Percentiles rank a stretch among this genome's conserved stretches.
Conservation (phyloP, 2,113 vertebrate species). For the Fukomys damarensis region DNA sequence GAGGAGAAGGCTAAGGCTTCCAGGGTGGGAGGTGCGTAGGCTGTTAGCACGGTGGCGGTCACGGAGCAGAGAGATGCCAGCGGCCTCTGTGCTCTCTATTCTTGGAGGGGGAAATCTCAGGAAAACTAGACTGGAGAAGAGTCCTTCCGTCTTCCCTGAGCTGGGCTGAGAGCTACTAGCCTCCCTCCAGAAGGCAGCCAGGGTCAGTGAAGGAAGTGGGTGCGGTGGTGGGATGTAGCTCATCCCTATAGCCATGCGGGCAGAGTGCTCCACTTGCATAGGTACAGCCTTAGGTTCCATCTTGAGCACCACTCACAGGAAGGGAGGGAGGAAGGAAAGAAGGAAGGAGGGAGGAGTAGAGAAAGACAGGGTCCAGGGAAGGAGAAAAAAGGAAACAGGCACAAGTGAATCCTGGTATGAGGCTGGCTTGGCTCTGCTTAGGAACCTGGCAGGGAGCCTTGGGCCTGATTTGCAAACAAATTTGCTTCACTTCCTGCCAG, state of each 20-base stretch:
- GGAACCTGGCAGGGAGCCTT: conserved; percentile 57
- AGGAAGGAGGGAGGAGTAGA: not conserved
- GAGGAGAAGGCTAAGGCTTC: not conserved
- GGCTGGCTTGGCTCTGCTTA: conserved; percentile 52
- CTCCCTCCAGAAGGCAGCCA: not conserved
- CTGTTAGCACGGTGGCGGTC: not conserved
- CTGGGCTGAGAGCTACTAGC: not conserved
- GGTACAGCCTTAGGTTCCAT: not conserved
- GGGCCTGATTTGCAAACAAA: conserved; percentile 69
- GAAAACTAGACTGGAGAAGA: not conserved
- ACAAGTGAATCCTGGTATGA: fast-evolving
- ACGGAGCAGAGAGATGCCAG: not conserved
- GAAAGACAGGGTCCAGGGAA: not conserved
- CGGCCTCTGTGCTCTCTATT: not conserved
- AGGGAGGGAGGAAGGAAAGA: not conserved
- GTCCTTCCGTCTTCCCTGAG: not conserved
- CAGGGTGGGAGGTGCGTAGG: not conserved
- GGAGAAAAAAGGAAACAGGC: not conserved
- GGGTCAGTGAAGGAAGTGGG: not conserved
- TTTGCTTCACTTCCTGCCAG: conserved; percentile 76
- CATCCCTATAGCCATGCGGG: no score
- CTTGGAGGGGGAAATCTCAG: not conserved
- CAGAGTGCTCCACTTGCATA: not conserved
- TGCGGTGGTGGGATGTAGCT: not conserved
- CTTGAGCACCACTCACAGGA: not conserved